Base-by-base conservation (phyloP, 2,113 vertebrate species). In the Mystacornis crossleyi region DNA sequence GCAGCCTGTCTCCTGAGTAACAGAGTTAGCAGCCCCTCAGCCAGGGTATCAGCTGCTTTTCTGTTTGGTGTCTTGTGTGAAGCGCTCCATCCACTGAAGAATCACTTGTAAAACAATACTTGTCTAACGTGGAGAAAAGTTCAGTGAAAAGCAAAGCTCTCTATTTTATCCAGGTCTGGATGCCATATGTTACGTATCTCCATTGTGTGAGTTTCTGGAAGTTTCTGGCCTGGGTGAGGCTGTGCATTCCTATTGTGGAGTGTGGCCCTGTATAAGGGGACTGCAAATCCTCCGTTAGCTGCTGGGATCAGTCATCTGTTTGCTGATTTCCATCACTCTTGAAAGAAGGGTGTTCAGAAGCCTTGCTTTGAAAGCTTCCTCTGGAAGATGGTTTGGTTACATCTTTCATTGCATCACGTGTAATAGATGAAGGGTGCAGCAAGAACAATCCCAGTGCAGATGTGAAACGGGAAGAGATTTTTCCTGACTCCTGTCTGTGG, bases 401-500 rank as follows among this genome's bases (percentile, higher is more conserved):
- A 0, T 54, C 25, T 50, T 79, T 24, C 17, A 23, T 83, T 54
- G 43, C 12, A 2, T 60, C 40, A 17, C 0, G 0, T 54, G 6
- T 17, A 71, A 42, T 26, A 45, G 43, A 57, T 78, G 18, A 14
- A 58, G 31, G 88, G 7, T n/a, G 38, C 23, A 21, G 67, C 45
- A 64, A 36, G 60, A 58, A 8, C 28, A 50, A 9, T 54, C 67
- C 9, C 38, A 50, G 73, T 25, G n/a, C 28, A 66, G 47, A 16
- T 48, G 45, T 26, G 31, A 65, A 78, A 40, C 3, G 5, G 21
- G 36, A 78, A 26, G 58, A 73, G 18, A 11, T 29, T 51, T 55
- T 81, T 57, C 29, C 16, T 62, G 57, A 6, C 34, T 33, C 26
- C 2, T 10, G 33, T 43, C 73, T 26, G 28, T 36, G 40, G 43